These are phyloP conservation scores for Oenanthe melanoleuca DNA, from an alignment of 2,113 vertebrate genomes.

Conservation along the genomic window DNA sequence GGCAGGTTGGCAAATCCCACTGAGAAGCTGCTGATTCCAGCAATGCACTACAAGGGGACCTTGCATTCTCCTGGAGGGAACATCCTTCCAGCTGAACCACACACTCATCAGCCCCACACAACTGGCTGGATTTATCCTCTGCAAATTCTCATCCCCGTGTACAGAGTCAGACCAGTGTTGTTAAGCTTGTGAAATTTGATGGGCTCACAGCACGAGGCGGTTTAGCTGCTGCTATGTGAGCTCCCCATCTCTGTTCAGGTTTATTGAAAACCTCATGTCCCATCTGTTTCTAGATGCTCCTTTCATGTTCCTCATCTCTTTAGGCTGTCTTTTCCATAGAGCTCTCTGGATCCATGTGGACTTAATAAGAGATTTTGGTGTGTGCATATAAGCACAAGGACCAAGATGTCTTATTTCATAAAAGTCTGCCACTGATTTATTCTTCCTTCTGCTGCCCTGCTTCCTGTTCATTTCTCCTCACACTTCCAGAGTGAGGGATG, in stretches of 20 bases:
- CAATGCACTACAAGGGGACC: not conserved
- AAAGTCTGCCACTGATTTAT: constrained; percentile 47
- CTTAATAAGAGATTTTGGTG: not conserved
- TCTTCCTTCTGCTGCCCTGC: constrained; percentile 45
- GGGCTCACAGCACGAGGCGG: constrained; percentile 45
- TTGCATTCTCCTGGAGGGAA: not conserved
- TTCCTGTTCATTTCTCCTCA: constrained; percentile 58
- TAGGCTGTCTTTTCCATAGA: constrained; percentile 23
- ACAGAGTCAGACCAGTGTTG: not conserved
- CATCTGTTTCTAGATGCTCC: constrained; percentile 48
- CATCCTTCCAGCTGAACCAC: not conserved
- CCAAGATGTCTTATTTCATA: constrained; percentile 56
- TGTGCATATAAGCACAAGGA: not conserved
- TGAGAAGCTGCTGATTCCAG: not conserved
- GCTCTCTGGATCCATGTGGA: not conserved
- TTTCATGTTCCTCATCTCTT: constrained; percentile 40
- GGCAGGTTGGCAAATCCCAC: fast-evolving
- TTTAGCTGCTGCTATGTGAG: constrained; percentile 1
- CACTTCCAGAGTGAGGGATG: not conserved
- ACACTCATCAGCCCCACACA: not conserved
- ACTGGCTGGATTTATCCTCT: constrained; percentile 29
- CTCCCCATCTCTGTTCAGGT: not conserved
- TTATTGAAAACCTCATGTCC: constrained; percentile 55
- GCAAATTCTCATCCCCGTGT: constrained; percentile 12
- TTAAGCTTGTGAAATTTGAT: constrained; percentile 51